Evolutionary conservation across 2,888 invertebrate genomes (phyloP).

Genomic region (Calliphora vomitoria): DNA sequence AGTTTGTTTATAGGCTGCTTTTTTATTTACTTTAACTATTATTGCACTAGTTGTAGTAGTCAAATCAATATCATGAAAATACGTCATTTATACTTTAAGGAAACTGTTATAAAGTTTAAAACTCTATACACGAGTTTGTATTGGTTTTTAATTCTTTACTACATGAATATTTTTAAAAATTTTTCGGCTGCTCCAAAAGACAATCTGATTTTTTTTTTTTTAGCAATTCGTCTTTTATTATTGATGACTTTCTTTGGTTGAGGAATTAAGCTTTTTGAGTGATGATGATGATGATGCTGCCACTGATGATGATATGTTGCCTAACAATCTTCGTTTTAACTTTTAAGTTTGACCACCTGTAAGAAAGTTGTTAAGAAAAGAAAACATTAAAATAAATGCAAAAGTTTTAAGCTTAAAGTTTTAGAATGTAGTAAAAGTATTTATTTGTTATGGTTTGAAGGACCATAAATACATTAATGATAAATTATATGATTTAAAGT

Average conservation of each 20-base stretch:
- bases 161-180: not conserved
- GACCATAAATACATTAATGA: not conserved
- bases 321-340: not conserved
- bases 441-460: not conserved
- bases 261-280: not conserved
- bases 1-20: not conserved
- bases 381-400: not conserved
- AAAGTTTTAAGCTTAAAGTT: not conserved
- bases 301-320: constrained; percentile 45
- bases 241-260: not conserved
- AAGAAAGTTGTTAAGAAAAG: not conserved
- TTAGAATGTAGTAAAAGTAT: not conserved
- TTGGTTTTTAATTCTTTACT: not conserved
- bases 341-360: constrained; percentile 14
- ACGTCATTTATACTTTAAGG: constrained; percentile 67
- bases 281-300: not conserved
- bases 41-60: not conserved
- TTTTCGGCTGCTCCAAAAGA: no score
- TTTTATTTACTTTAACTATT: constrained; percentile 1
- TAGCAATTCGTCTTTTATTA: not conserved
- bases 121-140: not conserved
- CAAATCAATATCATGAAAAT: constrained; percentile 54
- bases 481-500: not conserved
- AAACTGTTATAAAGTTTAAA: not conserved
- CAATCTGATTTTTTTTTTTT: no score